Evolutionary conservation across 1,140 invertebrate species (phyloP).

Genomic region (Apis dorsata): DNA sequence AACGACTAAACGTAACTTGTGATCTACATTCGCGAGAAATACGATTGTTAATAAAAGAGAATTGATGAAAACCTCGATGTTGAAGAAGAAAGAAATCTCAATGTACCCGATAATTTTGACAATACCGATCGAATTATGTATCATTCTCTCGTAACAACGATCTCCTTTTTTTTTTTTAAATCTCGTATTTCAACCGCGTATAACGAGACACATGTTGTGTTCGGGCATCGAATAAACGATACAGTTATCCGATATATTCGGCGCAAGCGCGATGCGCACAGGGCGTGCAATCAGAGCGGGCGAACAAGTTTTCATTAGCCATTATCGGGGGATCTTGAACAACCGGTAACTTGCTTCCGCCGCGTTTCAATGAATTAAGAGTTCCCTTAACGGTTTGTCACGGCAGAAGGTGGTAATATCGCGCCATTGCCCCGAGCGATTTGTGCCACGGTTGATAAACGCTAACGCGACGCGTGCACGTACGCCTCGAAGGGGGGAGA

Average conservation of each 20-base stretch:
- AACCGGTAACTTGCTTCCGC: constrained; percentile 36
- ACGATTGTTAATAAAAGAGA: no score
- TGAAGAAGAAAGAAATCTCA: no score
- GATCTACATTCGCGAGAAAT: no score
- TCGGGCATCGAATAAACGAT: background rate
- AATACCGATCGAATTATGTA: no score
- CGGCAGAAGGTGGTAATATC: constrained; percentile 48
- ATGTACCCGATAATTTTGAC: no score
- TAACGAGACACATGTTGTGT: no score
- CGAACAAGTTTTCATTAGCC: constrained; percentile 20
- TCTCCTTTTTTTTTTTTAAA: no score
- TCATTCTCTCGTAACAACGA: no score
- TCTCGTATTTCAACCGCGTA: no score
- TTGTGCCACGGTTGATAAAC: constrained; percentile 49
- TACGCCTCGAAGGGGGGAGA: constrained; percentile 31
- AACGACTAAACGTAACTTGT: no score
- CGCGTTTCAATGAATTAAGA: constrained; percentile 45
- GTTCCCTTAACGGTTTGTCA: constrained; percentile 50
- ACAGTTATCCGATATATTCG: background rate
- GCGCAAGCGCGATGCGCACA: background rate
- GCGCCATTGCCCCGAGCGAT: constrained; percentile 42
- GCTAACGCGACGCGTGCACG: constrained; percentile 38
- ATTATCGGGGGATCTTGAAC: background rate
- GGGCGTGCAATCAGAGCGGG: background rate
- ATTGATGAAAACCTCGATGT: no score